These are phyloP conservation scores for Macrotrachela quadricornifera DNA, from an alignment of 1,140 invertebrate genomes.

Conservation along the genomic window DNA sequence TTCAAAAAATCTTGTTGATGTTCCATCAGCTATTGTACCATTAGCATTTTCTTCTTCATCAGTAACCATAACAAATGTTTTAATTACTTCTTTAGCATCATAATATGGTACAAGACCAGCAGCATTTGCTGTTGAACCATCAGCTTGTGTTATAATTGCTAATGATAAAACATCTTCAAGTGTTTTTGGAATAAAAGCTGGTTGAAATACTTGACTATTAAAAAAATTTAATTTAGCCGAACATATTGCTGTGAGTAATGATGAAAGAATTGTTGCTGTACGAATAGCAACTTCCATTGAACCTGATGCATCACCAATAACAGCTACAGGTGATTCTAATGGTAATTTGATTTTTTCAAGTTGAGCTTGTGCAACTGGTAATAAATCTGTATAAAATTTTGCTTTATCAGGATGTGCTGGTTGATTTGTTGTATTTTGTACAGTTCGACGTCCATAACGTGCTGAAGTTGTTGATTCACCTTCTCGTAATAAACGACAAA, in stretches of 20 bases:
- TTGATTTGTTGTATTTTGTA: neutral
- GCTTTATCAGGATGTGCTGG: constrained; percentile 9
- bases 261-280: constrained; percentile 24
- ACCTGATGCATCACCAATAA: constrained; percentile 22
- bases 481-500: constrained; percentile 13
- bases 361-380: constrained; percentile 15
- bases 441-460: neutral
- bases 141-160: constrained; percentile 17
- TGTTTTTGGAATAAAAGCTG: constrained; percentile 16
- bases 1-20: constrained; percentile 14
- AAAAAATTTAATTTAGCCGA: constrained; percentile 24
- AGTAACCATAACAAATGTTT: constrained; percentile 26
- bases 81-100: constrained; percentile 19
- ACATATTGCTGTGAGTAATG: constrained; percentile 19
- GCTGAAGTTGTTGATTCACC: constrained; percentile 6
- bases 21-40: constrained; percentile 3
- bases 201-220: constrained; percentile 14
- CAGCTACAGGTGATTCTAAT: constrained; percentile 20
- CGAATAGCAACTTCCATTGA: constrained; percentile 26
- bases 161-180: constrained; percentile 20
- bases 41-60: constrained; percentile 25
- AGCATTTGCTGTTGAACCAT: constrained; percentile 20
- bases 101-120: constrained; percentile 22
- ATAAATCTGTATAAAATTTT: constrained; percentile 14
- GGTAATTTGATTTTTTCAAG: constrained; percentile 16